Conservation (phyloP, 2,797 vertebrate species). For the Sparus aurata region DNA sequence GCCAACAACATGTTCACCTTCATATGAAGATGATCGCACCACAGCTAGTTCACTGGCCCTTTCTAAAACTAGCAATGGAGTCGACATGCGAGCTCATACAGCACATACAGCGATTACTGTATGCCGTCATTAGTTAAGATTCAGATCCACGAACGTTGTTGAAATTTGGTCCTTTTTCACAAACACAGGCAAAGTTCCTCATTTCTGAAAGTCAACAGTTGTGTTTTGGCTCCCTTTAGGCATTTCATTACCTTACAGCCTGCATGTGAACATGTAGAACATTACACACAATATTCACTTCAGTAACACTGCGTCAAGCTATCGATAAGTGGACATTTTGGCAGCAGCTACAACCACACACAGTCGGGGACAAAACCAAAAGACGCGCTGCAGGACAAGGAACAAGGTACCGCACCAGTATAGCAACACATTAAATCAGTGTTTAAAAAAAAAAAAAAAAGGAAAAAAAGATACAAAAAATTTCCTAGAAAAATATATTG, state of each 20-base stretch:
- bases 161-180: slow-evolving; percentile 30
- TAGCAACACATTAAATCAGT: slow-evolving; percentile 66
- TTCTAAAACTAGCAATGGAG: slow-evolving; percentile 42
- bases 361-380: slow-evolving; percentile 38
- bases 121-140: slow-evolving; percentile 11
- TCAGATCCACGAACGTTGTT: slow-evolving; percentile 14
- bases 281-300: slow-evolving; percentile 35
- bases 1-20: slow-evolving; percentile 21
- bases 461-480: slow-evolving; percentile 42
- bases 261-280: slow-evolving; percentile 45
- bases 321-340: slow-evolving; percentile 29
- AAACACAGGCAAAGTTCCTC: slow-evolving; percentile 4
- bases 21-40: slow-evolving; percentile 33
- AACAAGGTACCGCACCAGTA: slow-evolving; percentile 62
- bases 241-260: slow-evolving; percentile 25
- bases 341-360: slow-evolving; percentile 38
- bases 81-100: slow-evolving; percentile 38
- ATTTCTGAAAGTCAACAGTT: slow-evolving; percentile 15
- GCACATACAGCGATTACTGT: neutral
- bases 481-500: slow-evolving; percentile 71
- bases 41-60: slow-evolving; percentile 27
- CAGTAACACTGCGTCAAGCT: slow-evolving; percentile 43
- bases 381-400: slow-evolving; percentile 37
- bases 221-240: slow-evolving; percentile 40
- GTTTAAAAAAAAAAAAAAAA: slow-evolving; percentile 32